These are phyloP conservation scores for Lipophrys pholis DNA, from an alignment of 2,113 vertebrate genomes.

Conservation along the genomic window DNA sequence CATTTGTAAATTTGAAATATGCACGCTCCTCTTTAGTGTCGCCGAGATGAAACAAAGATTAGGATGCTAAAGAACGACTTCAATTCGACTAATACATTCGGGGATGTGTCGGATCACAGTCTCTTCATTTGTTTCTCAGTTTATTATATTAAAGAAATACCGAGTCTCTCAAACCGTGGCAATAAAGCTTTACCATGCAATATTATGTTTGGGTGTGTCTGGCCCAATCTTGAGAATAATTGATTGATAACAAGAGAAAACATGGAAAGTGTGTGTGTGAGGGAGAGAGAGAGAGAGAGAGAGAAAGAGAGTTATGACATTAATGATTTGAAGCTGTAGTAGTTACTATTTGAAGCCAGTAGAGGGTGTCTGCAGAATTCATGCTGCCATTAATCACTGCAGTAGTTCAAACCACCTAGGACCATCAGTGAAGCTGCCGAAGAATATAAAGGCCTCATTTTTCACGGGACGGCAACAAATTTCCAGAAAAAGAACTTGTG, in stretches of 20 bases:
- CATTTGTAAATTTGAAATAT: too few relatives aligned
- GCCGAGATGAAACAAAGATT: too few relatives aligned
- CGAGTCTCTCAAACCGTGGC: conserved; percentile 11
- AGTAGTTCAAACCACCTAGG: conserved; percentile 69
- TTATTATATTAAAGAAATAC: conserved; percentile 52
- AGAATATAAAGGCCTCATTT: conserved; percentile 71
- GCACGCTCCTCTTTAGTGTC: too few relatives aligned
- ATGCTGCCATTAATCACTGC: conserved; percentile 72
- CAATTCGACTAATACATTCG: too few relatives aligned
- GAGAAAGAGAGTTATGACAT: conserved; percentile 46
- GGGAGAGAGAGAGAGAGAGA: neutral
- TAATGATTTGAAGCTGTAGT: conserved; percentile 58
- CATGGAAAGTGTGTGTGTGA: conserved; percentile 24
- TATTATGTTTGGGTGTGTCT: conserved; percentile 62
- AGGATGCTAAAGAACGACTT: too few relatives aligned
- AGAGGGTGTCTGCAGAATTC: conserved; percentile 77
- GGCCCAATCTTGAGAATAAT: conserved; percentile 68
- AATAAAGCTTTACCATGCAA: conserved; percentile 33
- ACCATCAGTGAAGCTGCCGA: conserved; percentile 60
- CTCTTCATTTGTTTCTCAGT: too few relatives aligned
- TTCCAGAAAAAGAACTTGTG: conserved; percentile 37
- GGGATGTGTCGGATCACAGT: too few relatives aligned
- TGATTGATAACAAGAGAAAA: conserved; percentile 61
- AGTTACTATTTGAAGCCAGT: conserved; percentile 74
- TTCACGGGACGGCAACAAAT: conserved; percentile 61